A percentile compares a stretch with the other conserved stretches of the same genome.
phyloP scores from a whole-genome alignment of 2,888 invertebrate species.

The Cerastis rubricosa region DNA sequence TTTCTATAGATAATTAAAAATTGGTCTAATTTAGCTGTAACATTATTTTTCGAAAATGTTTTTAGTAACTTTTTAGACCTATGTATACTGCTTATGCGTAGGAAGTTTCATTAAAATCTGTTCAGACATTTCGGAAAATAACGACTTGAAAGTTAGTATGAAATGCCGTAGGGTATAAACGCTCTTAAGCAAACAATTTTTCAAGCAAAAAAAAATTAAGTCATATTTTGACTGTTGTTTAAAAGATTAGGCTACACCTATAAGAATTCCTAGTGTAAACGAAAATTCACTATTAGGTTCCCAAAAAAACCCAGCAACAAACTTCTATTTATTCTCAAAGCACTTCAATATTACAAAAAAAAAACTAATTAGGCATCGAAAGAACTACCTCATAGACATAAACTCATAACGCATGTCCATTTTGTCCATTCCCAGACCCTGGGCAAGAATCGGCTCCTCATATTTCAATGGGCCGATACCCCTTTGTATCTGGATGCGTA shows the following conservation, averaged over 20 bases:
- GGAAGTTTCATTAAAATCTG: too few species aligned
- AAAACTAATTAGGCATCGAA: constrained; percentile 10
- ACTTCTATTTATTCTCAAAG: not conserved
- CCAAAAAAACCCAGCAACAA: not conserved
- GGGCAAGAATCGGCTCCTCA: constrained; percentile 50
- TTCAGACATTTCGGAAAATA: too few species aligned
- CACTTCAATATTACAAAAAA: not conserved
- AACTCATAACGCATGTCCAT: constrained; percentile 9
- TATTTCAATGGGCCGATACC: constrained; percentile 62
- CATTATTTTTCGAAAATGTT: too few species aligned
- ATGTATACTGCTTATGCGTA: too few species aligned
- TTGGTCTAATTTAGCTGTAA: too few species aligned
- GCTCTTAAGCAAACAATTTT: too few species aligned
- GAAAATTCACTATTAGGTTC: not conserved
- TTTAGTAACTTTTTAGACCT: too few species aligned
- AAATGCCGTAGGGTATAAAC: too few species aligned
- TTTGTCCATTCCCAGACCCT: constrained; percentile 23
- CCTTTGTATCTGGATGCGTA: constrained; percentile 68
- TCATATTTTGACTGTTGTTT: too few species aligned
- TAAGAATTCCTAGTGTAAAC: not conserved
- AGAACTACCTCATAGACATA: not conserved
- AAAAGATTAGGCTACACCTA: not conserved
- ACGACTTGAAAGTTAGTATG: too few species aligned
- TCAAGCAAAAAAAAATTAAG: too few species aligned
- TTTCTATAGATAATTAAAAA: too few species aligned